phyloP scores from a whole-genome alignment of 2,797 vertebrate genomes.

The Crocodylus rhombifer region DNA sequence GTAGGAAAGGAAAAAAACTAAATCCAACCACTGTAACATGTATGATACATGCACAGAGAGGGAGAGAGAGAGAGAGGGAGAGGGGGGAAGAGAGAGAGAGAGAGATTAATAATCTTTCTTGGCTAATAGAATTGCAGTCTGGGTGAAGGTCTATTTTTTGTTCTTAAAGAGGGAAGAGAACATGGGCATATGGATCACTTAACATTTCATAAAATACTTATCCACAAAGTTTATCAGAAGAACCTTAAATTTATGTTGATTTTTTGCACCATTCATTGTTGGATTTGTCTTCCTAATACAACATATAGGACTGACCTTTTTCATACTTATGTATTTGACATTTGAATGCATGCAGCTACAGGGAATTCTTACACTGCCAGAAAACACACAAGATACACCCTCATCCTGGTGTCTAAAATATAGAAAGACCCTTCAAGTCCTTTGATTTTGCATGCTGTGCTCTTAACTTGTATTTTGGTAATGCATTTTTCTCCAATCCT shows the following conservation, averaged over 20 bases:
- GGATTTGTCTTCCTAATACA: background rate
- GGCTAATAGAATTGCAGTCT: background rate
- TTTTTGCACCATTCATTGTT: background rate
- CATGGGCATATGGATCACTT: constrained; percentile 24
- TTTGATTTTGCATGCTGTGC: background rate
- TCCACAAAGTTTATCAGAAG: background rate
- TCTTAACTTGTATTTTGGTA: background rate
- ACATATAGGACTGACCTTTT: background rate
- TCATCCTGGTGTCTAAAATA: background rate
- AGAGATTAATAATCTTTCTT: background rate
- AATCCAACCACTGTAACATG: background rate
- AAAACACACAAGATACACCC: background rate
- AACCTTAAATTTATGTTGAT: background rate
- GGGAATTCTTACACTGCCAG: background rate
- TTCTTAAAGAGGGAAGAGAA: constrained; percentile 29
- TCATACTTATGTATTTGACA: background rate
- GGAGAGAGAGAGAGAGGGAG: background rate
- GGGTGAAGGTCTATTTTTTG: background rate
- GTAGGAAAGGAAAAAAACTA: background rate
- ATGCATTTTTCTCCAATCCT: background rate
- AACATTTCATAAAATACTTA: constrained; percentile 22
- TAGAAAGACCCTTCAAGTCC: background rate
- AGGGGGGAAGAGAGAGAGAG: background rate
- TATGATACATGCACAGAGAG: background rate
- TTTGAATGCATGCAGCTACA: background rate